Evolutionary conservation across 2,113 vertebrate genomes (phyloP).

Genomic region (Sapajus apella): DNA sequence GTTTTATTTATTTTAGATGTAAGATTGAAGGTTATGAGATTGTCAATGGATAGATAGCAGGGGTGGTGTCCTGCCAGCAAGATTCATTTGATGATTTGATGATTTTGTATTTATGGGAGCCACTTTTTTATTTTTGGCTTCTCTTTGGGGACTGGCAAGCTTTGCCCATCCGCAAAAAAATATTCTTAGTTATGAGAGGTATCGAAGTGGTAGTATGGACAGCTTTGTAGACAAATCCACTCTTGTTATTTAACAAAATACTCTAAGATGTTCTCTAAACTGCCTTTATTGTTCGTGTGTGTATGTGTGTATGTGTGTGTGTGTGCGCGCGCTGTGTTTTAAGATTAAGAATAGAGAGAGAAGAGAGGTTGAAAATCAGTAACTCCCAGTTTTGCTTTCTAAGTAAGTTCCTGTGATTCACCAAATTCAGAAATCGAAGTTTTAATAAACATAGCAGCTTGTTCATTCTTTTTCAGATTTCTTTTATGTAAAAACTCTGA

Average conservation of each 20-base stretch:
- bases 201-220: background rate
- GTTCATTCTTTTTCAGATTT: background rate
- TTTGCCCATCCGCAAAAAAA: background rate
- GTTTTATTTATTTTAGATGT: slow-evolving; percentile 30
- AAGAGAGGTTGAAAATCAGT: background rate
- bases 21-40: background rate
- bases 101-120: slow-evolving; percentile 3
- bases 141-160: background rate
- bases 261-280: background rate
- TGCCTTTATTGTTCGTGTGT: background rate
- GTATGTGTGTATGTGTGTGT: background rate
- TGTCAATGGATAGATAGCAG: background rate
- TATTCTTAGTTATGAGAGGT: background rate
- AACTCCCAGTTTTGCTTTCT: slow-evolving; percentile 3
- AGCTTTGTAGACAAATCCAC: background rate
- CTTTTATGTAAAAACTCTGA: slow-evolving; percentile 1
- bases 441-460: background rate
- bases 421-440: slow-evolving; percentile 25
- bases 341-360: background rate
- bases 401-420: slow-evolving; percentile 9
- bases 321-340: background rate
- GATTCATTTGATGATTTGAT: slow-evolving; percentile 38
- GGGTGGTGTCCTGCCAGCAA: background rate
- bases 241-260: slow-evolving; percentile 38
- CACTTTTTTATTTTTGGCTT: background rate